phyloP scores from a whole-genome alignment of 2,888 invertebrate genomes.

The Alviniconcha strummeri region DNA sequence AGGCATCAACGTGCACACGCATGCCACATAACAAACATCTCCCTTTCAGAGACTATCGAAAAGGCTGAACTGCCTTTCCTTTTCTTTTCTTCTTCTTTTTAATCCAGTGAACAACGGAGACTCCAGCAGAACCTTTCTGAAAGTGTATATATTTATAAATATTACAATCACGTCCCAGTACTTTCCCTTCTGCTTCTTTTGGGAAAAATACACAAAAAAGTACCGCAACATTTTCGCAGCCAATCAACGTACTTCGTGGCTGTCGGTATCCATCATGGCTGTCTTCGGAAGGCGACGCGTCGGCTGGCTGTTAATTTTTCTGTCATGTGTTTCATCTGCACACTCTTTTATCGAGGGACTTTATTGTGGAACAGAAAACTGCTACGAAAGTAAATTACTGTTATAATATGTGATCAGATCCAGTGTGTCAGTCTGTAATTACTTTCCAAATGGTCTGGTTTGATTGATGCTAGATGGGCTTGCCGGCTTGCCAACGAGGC shows the following conservation, averaged over 20 bases:
- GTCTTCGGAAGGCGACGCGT: constrained; percentile 25
- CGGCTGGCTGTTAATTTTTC: constrained; percentile 30
- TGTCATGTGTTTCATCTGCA: constrained; percentile 31
- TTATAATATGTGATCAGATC: not conserved
- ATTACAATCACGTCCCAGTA: no score
- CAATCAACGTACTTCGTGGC: not conserved
- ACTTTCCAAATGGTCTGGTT: not conserved
- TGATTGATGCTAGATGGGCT: not conserved
- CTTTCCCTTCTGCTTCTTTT: no score
- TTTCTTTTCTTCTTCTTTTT: no score
- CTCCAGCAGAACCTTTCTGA: no score
- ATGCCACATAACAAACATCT: no score
- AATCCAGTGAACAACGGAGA: no score
- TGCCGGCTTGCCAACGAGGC: not conserved
- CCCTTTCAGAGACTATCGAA: no score
- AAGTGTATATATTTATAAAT: no score
- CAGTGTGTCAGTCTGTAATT: not conserved
- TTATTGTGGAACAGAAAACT: constrained; percentile 91
- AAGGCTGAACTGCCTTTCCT: no score
- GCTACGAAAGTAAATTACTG: constrained; percentile 82
- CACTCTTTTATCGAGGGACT: constrained; percentile 80
- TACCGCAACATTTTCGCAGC: not conserved
- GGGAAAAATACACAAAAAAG: no score
- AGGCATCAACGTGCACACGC: no score
- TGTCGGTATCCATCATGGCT: constrained; percentile 32